Conservation (phyloP, 2,797 vertebrate species). For the Spheniscus humboldti region DNA sequence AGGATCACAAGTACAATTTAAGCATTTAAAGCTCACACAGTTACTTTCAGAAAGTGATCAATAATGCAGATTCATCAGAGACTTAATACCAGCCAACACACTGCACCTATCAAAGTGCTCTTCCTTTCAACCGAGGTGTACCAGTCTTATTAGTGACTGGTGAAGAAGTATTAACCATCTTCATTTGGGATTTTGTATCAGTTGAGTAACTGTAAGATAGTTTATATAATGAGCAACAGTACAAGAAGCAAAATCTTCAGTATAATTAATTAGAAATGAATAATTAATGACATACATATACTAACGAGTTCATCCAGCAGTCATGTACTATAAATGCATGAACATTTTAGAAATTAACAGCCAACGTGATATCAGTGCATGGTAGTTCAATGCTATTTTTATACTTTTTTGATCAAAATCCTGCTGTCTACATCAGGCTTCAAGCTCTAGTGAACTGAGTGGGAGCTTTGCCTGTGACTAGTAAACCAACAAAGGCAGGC, state of each 20-base stretch:
- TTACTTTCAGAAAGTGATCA: not conserved
- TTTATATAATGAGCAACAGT: slow-evolving; percentile 43
- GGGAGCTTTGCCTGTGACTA: not conserved
- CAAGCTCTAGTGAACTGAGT: not conserved
- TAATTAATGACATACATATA: slow-evolving; percentile 46
- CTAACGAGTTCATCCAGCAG: slow-evolving; percentile 44
- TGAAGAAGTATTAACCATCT: not conserved
- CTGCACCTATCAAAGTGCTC: not conserved
- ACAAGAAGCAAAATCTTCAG: slow-evolving; percentile 32
- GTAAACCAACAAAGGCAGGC: not conserved
- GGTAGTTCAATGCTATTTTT: not conserved
- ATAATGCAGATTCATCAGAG: not conserved
- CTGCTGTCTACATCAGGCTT: not conserved
- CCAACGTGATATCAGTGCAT: not conserved
- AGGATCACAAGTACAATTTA: not conserved
- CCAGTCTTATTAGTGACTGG: not conserved
- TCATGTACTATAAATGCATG: not conserved
- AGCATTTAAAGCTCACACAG: not conserved
- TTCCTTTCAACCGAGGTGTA: not conserved
- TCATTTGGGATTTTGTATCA: slow-evolving; percentile 18
- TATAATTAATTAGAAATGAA: slow-evolving; percentile 59
- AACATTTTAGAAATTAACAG: slow-evolving; percentile 45
- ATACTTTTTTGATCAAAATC: not conserved
- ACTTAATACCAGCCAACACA: not conserved
- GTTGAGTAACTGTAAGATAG: not conserved